phyloP scores from a whole-genome alignment of 2,113 vertebrate species.

The Periophthalmodon schlosseri region DNA sequence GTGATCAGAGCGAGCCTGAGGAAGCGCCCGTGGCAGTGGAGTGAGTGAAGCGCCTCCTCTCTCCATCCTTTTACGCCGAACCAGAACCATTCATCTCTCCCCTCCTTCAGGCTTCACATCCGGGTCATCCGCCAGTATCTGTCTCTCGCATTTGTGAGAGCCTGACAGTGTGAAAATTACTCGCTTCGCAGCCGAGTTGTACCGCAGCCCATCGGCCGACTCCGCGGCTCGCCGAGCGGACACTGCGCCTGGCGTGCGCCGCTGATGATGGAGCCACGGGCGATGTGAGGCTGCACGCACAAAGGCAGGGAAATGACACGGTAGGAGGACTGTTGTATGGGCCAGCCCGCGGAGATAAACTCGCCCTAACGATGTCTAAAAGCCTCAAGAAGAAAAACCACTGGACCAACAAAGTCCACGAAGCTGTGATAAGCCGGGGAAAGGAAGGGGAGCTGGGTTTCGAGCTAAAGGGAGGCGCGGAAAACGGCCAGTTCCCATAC shows the following conservation, averaged over 20 bases:
- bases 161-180: slow-evolving; percentile 61
- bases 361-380: slow-evolving; percentile 92
- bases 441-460: slow-evolving; percentile 95
- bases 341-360: slow-evolving; percentile 63
- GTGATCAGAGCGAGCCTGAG: slow-evolving; percentile 41
- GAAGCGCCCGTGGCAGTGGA: slow-evolving; percentile 60
- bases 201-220: slow-evolving; percentile 66
- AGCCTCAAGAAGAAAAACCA: slow-evolving; percentile 99
- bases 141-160: slow-evolving; percentile 60
- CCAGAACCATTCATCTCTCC: slow-evolving; percentile 76
- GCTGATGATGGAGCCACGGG: slow-evolving; percentile 60
- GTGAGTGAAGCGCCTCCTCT: slow-evolving; percentile 69
- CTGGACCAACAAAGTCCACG: slow-evolving; percentile 99
- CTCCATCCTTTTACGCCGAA: slow-evolving; percentile 66
- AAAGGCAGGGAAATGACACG: slow-evolving; percentile 66
- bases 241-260: slow-evolving; percentile 61
- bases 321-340: slow-evolving; percentile 65
- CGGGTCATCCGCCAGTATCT: slow-evolving; percentile 78
- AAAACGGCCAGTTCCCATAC: slow-evolving; percentile 95
- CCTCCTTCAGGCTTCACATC: slow-evolving; percentile 82
- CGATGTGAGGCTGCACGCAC: slow-evolving; percentile 62
- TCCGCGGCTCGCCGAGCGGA: slow-evolving; percentile 64
- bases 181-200: slow-evolving; percentile 62
- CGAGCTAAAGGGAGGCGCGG: slow-evolving; percentile 94
- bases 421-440: slow-evolving; percentile 89